phyloP scores from a whole-genome alignment of 1,140 invertebrate species.

The Drosophila pseudoananassae region DNA sequence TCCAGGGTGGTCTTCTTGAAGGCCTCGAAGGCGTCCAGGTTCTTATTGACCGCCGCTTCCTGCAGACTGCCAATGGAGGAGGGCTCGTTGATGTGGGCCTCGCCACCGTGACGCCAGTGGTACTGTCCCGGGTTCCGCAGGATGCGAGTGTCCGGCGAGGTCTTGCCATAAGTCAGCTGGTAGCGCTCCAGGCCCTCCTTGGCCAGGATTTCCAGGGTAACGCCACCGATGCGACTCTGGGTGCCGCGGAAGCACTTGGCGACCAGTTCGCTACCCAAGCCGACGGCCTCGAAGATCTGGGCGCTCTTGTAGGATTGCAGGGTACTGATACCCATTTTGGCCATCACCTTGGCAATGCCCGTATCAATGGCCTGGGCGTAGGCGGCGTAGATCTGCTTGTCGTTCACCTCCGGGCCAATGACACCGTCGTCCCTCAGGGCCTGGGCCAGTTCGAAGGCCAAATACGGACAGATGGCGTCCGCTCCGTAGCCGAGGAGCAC shows the following conservation, averaged over 20 bases:
- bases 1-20: conserved; percentile 95
- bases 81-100: conserved; percentile 99
- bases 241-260: conserved; percentile 98
- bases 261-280: conserved; percentile 95
- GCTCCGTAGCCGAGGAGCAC: conserved; percentile 98
- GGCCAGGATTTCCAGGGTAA: conserved; percentile 94
- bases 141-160: conserved; percentile 90
- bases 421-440: conserved; percentile 92
- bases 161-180: conserved; percentile 90
- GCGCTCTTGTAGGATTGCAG: conserved; percentile 99
- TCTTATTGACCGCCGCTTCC: conserved; percentile 94
- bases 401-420: conserved; percentile 89
- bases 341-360: conserved; percentile 95
- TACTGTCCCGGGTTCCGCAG: conserved; percentile 97
- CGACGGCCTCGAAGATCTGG: conserved; percentile 99
- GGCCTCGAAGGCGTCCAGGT: conserved; percentile 92
- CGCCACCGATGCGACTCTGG: conserved; percentile 97
- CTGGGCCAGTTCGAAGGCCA: conserved; percentile 96
- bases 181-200: conserved; percentile 95
- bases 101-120: conserved; percentile 98
- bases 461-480: conserved; percentile 98
- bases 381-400: conserved; percentile 92
- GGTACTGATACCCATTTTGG: conserved; percentile 99
- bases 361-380: conserved; percentile 88
- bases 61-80: conserved; percentile 96